Evolutionary conservation across 2,797 vertebrate species (phyloP).

Genomic region (Cyclopterus lumpus): DNA sequence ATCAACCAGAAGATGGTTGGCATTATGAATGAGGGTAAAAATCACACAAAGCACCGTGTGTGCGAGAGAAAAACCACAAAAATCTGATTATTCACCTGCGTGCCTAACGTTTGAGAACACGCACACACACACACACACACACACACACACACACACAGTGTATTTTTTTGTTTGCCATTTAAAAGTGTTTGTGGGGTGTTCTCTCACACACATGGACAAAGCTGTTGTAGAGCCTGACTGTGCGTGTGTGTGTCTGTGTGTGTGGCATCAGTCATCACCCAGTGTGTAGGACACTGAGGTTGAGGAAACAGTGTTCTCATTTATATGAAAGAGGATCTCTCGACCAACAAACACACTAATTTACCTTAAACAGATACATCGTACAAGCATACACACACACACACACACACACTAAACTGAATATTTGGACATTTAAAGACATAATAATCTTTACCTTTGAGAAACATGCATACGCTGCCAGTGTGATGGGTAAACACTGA

Average conservation of each 20-base stretch:
- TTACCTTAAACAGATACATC: constrained; percentile 52
- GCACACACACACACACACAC: constrained; percentile 5
- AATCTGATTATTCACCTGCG: constrained; percentile 55
- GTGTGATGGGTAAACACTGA: constrained; percentile 60
- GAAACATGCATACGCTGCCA: constrained; percentile 40
- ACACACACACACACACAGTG: neutral
- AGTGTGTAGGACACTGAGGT: constrained; percentile 52
- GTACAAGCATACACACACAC: constrained; percentile 16
- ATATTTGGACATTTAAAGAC: too few relatives aligned
- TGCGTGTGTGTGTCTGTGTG: constrained; percentile 10
- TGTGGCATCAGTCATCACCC: constrained; percentile 40
- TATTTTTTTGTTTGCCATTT: constrained; percentile 22
- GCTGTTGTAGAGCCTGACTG: constrained; percentile 6
- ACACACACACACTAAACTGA: constrained; percentile 36
- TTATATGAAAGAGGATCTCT: constrained; percentile 71
- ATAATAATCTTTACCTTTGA: too few relatives aligned
- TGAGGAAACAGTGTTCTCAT: constrained; percentile 61
- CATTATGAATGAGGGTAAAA: constrained; percentile 44
- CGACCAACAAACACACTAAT: constrained; percentile 52
- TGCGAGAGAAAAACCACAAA: constrained; percentile 39
- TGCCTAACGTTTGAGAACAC: constrained; percentile 23
- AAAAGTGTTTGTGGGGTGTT: constrained; percentile 10
- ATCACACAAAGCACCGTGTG: constrained; percentile 42
- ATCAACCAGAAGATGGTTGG: constrained; percentile 13
- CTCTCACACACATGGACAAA: neutral